Percentiles rank a stretch among this genome's conserved stretches.
Conservation (phyloP, 2,797 vertebrate genomes). For the Alectoris magna region DNA sequence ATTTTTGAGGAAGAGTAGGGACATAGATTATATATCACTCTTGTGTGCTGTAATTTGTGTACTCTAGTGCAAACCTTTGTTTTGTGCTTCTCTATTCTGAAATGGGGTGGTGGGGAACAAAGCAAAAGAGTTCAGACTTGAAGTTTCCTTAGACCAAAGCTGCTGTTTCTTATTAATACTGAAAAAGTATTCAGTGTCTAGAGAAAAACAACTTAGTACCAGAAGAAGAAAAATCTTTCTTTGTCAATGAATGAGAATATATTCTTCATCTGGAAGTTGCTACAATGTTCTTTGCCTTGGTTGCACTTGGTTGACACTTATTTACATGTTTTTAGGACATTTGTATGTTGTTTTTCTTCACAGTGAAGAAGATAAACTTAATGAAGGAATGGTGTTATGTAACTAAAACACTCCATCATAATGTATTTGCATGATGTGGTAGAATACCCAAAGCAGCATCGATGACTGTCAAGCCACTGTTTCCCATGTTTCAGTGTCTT, state of each 20-base stretch:
- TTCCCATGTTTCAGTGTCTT: slow-evolving; percentile 18
- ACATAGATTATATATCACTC: not conserved
- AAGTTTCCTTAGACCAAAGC: not conserved
- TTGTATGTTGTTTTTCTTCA: not conserved
- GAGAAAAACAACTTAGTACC: not conserved
- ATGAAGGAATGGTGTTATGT: not conserved
- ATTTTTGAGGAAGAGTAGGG: not conserved
- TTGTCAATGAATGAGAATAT: not conserved
- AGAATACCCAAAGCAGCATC: slow-evolving; percentile 30
- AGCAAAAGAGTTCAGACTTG: not conserved
- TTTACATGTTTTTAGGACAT: not conserved
- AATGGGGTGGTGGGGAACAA: not conserved
- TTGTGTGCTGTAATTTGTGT: not conserved
- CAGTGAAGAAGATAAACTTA: slow-evolving; percentile 11
- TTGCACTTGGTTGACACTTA: not conserved
- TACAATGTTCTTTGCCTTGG: not conserved
- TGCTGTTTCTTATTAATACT: not conserved
- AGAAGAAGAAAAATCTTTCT: not conserved
- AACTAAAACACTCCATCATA: not conserved
- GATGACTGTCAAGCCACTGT: not conserved
- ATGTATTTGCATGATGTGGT: slow-evolving; percentile 8
- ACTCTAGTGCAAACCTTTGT: not conserved
- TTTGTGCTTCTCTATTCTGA: not conserved
- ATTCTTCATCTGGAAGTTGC: not conserved
- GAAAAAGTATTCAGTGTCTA: not conserved